phyloP scores from a whole-genome alignment of 2,888 invertebrate species.

The Chaetogeoica ovagalla region DNA sequence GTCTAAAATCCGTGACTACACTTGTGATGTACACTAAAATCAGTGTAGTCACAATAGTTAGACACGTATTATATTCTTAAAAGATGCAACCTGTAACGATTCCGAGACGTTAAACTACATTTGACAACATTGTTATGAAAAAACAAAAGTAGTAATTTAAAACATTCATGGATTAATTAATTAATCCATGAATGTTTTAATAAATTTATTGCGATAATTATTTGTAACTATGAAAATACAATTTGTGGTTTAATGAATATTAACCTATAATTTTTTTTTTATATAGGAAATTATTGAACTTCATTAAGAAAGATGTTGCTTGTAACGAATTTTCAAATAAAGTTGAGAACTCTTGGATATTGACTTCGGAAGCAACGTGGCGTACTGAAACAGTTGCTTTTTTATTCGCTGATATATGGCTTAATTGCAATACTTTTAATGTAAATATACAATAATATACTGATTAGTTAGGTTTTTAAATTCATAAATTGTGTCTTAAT shows the following conservation, averaged over 20 bases:
- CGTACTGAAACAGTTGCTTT: conserved; percentile 81
- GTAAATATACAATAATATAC: conserved; percentile 1
- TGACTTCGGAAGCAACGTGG: conserved; percentile 71
- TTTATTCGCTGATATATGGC: conserved; percentile 63
- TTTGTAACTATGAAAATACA: not conserved
- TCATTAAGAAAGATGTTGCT: conserved; percentile 37
- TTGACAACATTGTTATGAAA: no score
- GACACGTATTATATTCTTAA: no score
- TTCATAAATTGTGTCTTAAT: no score
- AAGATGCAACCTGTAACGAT: no score
- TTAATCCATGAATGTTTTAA: no score
- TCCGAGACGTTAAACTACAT: no score
- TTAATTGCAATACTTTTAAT: conserved; percentile 39
- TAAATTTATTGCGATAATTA: not conserved
- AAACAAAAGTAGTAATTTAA: no score
- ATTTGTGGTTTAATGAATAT: not conserved
- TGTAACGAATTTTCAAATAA: conserved; percentile 27
- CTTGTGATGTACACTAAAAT: no score
- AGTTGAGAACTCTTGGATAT: conserved; percentile 8
- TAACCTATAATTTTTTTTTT: not conserved
- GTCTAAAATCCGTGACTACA: no score
- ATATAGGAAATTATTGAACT: conserved; percentile 22
- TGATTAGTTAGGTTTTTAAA: no score
- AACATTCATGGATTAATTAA: no score
- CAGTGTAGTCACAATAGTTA: no score